Conservation (phyloP, 30 jellyfish, hydroid and myxozoan genomes). For the Pseudorhiza aurosa region DNA sequence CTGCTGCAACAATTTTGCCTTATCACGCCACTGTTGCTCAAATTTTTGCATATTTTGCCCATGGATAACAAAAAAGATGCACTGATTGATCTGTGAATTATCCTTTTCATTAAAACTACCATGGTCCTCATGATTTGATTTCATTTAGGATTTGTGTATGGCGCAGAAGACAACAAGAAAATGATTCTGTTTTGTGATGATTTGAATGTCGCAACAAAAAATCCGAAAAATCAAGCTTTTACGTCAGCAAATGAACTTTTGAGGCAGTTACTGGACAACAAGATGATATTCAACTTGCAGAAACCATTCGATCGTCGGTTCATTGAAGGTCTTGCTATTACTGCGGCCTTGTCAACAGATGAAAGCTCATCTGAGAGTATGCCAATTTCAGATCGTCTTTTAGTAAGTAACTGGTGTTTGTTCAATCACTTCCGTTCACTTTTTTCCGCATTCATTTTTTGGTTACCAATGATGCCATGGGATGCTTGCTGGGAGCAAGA, state of each 20-base stretch:
- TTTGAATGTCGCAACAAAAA: conserved; percentile 65
- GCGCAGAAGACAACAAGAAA: conserved; percentile 79
- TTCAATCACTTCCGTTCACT: not conserved
- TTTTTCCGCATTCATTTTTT: too few relatives aligned
- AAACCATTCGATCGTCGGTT: conserved; percentile 71
- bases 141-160: conserved; percentile 80
- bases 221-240: conserved; percentile 27
- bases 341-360: conserved; percentile 51
- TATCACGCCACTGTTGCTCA: too few relatives aligned
- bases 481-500: too few relatives aligned
- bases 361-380: conserved; percentile 7
- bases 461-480: too few relatives aligned
- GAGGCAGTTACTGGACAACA: conserved; percentile 83
- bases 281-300: conserved; percentile 64
- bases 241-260: conserved; percentile 70
- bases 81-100: too few relatives aligned
- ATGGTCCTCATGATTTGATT: not conserved
- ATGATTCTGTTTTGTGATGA: conserved; percentile 75
- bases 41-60: too few relatives aligned
- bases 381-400: conserved; percentile 56
- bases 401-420: conserved; percentile 25
- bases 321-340: conserved; percentile 75
- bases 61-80: too few relatives aligned
- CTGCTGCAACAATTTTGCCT: too few relatives aligned
- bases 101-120: too few relatives aligned